A percentile compares a stretch with the other conserved stretches of the same genome.
These are phyloP conservation scores for Tauraco hartlaubi DNA, from an alignment of 2,797 vertebrate genomes.

Conservation along the genomic window DNA sequence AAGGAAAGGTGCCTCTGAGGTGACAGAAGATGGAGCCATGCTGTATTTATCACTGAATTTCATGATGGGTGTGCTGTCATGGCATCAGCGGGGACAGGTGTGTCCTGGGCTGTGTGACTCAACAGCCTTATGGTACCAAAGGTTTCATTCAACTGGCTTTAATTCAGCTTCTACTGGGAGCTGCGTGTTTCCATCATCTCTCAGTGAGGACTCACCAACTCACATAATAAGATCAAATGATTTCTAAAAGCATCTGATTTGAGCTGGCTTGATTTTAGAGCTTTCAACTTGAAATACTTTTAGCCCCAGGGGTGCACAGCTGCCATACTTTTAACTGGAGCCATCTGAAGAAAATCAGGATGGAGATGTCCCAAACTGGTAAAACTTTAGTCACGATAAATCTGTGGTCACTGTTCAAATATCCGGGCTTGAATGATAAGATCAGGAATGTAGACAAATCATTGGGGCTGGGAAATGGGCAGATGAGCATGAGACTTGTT, in stretches of 20 bases:
- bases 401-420: background rate
- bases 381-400: background rate
- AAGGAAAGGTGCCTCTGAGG: background rate
- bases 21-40: background rate
- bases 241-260: background rate
- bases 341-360: background rate
- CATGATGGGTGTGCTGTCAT: background rate
- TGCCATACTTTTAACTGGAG: background rate
- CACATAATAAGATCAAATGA: background rate
- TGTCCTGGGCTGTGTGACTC: background rate
- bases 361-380: background rate
- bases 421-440: background rate
- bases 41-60: background rate
- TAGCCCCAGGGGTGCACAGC: background rate
- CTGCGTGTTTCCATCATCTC: background rate
- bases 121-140: background rate
- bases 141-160: background rate
- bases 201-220: background rate
- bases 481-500: background rate
- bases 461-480: background rate
- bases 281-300: slow-evolving; percentile 13
- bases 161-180: background rate
- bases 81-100: background rate
- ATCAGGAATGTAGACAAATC: background rate
- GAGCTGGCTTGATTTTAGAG: background rate